A percentile compares a stretch with the other conserved stretches of the same genome.
Evolutionary conservation across 1,140 invertebrate species (phyloP).

Genomic region (Pogonognathellus flavescens): DNA sequence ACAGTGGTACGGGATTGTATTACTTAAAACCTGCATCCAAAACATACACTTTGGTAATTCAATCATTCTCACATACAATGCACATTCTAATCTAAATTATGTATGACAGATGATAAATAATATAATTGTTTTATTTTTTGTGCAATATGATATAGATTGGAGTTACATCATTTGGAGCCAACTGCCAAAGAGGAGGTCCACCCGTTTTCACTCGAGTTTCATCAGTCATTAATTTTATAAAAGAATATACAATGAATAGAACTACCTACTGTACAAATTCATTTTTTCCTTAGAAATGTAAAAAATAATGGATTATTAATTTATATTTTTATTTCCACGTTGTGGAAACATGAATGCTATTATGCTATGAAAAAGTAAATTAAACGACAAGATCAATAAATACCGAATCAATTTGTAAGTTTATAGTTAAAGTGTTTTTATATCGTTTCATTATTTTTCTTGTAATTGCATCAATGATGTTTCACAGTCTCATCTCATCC

Average conservation of each 20-base stretch:
- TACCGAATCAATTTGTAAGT: too few relatives aligned
- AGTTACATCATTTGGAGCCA: background rate
- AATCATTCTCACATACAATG: background rate
- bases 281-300: background rate
- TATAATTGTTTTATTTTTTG: background rate
- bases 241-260: background rate
- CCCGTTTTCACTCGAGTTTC: conserved; percentile 7
- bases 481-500: too few relatives aligned
- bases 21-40: background rate
- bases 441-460: too few relatives aligned
- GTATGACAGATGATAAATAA: background rate
- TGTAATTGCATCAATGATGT: too few relatives aligned
- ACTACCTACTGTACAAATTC: background rate
- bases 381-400: too few relatives aligned
- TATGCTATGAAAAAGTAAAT: too few relatives aligned
- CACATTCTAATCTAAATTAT: background rate
- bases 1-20: background rate
- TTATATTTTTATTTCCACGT: too few relatives aligned
- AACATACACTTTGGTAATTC: background rate
- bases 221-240: background rate
- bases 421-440: too few relatives aligned
- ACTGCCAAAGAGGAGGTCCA: background rate
- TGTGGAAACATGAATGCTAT: too few relatives aligned
- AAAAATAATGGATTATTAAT: too few relatives aligned
- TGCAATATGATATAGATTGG: background rate